Evolutionary conservation across 2,113 vertebrate genomes (phyloP).

Genomic region (Crotalus helleri): DNA sequence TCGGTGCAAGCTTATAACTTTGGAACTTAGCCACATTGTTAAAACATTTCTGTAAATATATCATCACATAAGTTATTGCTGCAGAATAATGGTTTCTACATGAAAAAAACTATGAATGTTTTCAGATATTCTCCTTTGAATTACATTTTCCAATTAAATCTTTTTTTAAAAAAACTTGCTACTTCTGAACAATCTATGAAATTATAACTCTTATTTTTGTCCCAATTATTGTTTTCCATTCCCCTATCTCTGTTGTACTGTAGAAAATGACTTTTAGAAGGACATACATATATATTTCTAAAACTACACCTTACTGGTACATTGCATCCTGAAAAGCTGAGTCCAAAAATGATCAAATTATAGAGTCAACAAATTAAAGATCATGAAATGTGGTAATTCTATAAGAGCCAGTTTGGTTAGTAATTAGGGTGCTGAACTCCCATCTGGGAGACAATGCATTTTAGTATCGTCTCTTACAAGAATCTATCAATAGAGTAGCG

Average conservation of each 20-base stretch:
- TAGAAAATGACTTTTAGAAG: not conserved
- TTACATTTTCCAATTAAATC: not conserved
- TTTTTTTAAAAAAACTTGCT: not conserved
- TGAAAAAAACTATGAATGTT: constrained; percentile 31
- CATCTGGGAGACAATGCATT: too few species aligned
- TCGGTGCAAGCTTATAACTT: constrained; percentile 15
- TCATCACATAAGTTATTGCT: constrained; percentile 27
- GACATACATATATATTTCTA: not conserved
- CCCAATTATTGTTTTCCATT: not conserved
- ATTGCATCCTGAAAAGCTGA: not conserved
- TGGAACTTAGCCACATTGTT: constrained; percentile 46
- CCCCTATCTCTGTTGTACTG: not conserved
- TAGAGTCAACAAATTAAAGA: not conserved
- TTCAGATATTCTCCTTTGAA: not conserved
- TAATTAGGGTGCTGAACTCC: too few species aligned
- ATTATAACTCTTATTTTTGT: not conserved
- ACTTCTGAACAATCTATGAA: not conserved
- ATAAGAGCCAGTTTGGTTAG: not conserved
- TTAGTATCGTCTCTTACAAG: not conserved
- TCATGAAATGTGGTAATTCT: not conserved
- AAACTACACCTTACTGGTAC: not conserved
- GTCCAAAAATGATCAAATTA: not conserved
- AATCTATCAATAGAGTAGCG: not conserved
- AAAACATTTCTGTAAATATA: constrained; percentile 33
- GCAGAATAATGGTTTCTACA: constrained; percentile 34